These are phyloP conservation scores for Teleopsis dalmanni DNA, from an alignment of 1,140 invertebrate genomes.

Conservation along the genomic window DNA sequence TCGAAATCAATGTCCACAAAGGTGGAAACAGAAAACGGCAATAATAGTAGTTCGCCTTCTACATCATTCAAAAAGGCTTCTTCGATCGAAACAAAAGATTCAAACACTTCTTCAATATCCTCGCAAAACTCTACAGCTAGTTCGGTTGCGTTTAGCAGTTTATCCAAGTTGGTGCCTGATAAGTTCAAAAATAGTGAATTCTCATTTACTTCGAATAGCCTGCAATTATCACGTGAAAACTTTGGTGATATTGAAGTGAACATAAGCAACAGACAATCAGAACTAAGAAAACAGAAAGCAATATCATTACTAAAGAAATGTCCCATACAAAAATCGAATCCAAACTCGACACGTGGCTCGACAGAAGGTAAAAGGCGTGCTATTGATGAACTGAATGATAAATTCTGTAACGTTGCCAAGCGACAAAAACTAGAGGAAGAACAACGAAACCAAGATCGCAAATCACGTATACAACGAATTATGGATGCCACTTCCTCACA, in stretches of 20 bases:
- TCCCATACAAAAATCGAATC: slow-evolving; percentile 59
- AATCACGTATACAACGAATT: slow-evolving; percentile 68
- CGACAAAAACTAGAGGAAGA: slow-evolving; percentile 45
- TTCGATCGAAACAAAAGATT: slow-evolving; percentile 11
- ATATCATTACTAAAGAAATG: slow-evolving; percentile 52
- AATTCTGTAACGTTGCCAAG: slow-evolving; percentile 45
- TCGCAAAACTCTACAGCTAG: too few relatives aligned
- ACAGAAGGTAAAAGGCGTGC: slow-evolving; percentile 51
- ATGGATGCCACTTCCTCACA: slow-evolving; percentile 73
- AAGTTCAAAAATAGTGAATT: slow-evolving; percentile 34
- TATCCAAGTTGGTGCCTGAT: slow-evolving; percentile 32
- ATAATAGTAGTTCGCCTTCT: neutral
- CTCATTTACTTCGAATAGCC: slow-evolving; percentile 27
- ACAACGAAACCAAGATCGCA: slow-evolving; percentile 46
- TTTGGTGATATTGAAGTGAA: slow-evolving; percentile 58
- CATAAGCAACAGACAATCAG: slow-evolving; percentile 49
- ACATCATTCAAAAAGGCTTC: slow-evolving; percentile 10
- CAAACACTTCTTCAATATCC: too few relatives aligned
- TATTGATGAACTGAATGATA: slow-evolving; percentile 46
- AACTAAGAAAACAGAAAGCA: slow-evolving; percentile 61
- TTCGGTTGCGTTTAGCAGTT: too few relatives aligned
- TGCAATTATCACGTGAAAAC: slow-evolving; percentile 31
- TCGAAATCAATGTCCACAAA: neutral
- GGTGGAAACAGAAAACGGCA: too few relatives aligned
- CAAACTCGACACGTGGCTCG: slow-evolving; percentile 53